Evolutionary conservation across 2,888 invertebrate species (phyloP), one percentile per base, ranked within the genome.

Genomic region (Alloplasta piceator): DNA sequence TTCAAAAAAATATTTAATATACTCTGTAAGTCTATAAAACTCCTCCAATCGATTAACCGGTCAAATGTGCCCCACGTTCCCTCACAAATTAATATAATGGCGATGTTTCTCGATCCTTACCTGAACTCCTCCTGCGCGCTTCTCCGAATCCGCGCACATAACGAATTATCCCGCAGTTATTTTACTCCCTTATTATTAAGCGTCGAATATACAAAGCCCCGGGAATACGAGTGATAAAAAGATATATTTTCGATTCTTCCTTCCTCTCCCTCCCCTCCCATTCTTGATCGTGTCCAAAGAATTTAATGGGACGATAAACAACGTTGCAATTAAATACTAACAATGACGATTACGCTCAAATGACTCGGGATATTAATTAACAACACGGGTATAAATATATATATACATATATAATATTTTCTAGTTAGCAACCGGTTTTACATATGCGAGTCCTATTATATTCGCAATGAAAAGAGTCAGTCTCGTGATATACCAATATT

Each of bases 291-390:
- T 38, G 48, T 60, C 16, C 43, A 9, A 61, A 64, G 68, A 14
- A 43, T 67, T 73, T 73, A 63, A 68, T 64, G 58, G 63, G 60
- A 14, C 56, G 67, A 77, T 73, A 77, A 80, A 77, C 73, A 80
- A 68, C 68, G 43, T 46, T 48, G 80, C 72, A 77, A 80, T 80
- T 72, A 80, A 83, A 78, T 72, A 73, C 78, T 77, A 80, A 70
- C 76, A 58, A 67, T n/a, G 63, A 67, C 63, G 63, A 64, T 73
- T 56, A 73, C 46, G 64, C 72, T 64, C 77, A 79, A 72, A 80
- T 72, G 79, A 80, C 63, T 46, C 60, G 43, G 75, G 73, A 64
- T 75, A 83, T 82, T 80, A 83, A 83, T 80, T 83, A 77, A 75
- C 80, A 48, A 68, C 48, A 48, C 48, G 71, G 67, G 26, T 72